These are phyloP conservation scores for Sthenelais limicola DNA, from an alignment of 2,888 invertebrate genomes.

Conservation along the genomic window DNA sequence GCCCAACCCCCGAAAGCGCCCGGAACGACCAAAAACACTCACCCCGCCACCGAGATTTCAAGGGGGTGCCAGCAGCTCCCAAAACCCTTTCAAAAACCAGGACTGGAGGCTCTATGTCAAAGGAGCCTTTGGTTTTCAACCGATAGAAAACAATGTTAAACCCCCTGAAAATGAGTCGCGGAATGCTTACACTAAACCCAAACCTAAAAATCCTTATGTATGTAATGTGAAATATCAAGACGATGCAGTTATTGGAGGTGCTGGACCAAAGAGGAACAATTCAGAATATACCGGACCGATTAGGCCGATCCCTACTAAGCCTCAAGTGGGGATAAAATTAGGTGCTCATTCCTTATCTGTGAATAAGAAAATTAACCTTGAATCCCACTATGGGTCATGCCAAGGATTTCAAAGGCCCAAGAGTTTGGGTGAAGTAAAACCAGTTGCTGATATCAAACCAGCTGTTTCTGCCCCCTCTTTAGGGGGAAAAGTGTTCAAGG, in stretches of 20 bases:
- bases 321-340: constrained; percentile 9
- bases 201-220: constrained; percentile 9
- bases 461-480: too few species aligned
- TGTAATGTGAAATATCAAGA: not conserved
- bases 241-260: not conserved
- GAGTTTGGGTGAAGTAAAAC: not conserved
- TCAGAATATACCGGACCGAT: not conserved
- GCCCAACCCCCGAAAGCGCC: constrained; percentile 10
- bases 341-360: not conserved
- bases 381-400: too few species aligned
- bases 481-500: too few species aligned
- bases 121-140: constrained; percentile 6
- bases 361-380: constrained; percentile 5
- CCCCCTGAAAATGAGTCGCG: too few species aligned
- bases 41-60: constrained; percentile 19
- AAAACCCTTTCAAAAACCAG: constrained; percentile 26
- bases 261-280: not conserved
- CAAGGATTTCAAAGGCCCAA: constrained; percentile 19
- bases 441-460: too few species aligned
- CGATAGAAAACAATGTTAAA: not conserved
- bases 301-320: constrained; percentile 12
- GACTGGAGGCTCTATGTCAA: constrained; percentile 16
- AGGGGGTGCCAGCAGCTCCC: not conserved
- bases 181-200: constrained; percentile 19
- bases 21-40: constrained; percentile 14